phyloP scores from a whole-genome alignment of 1,140 invertebrate species.

The Sminthurides bifidus region DNA sequence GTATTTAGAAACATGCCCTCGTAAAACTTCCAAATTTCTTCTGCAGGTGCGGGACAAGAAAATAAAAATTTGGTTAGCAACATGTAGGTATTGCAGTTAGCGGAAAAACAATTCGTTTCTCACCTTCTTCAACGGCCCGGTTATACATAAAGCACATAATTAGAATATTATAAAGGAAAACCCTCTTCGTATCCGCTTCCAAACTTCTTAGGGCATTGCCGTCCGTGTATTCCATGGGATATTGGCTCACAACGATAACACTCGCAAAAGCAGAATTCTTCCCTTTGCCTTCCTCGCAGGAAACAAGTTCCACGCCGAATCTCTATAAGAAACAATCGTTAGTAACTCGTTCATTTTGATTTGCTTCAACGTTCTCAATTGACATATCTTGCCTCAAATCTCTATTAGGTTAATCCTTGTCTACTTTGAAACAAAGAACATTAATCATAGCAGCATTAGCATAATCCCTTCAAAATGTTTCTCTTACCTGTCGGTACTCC shows the following conservation, averaged over 20 bases:
- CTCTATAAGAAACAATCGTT: conserved; percentile 2
- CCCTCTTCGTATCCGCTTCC: conserved; percentile 12
- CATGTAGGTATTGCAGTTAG: background rate
- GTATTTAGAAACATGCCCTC: background rate
- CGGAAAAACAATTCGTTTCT: background rate
- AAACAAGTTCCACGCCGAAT: conserved; percentile 21
- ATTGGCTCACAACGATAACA: conserved; percentile 23
- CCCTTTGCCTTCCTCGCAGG: conserved; percentile 5
- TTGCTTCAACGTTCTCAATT: background rate
- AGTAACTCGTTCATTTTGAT: background rate
- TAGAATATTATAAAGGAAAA: conserved; percentile 17
- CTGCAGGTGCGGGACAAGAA: background rate
- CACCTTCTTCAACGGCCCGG: conserved; percentile 25
- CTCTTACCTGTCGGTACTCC: conserved; percentile 11
- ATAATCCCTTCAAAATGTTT: background rate
- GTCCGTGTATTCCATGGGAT: conserved; percentile 11
- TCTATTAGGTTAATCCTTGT: background rate
- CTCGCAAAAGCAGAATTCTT: background rate
- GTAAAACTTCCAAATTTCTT: conserved; percentile 11
- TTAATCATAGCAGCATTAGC: background rate
- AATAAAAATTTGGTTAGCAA: background rate
- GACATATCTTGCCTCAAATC: background rate
- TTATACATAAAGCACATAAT: conserved; percentile 23
- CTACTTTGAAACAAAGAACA: background rate
- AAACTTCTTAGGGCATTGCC: background rate